Conservation (phyloP, 2,888 invertebrate genomes). For the Epinotia brunnichana region DNA sequence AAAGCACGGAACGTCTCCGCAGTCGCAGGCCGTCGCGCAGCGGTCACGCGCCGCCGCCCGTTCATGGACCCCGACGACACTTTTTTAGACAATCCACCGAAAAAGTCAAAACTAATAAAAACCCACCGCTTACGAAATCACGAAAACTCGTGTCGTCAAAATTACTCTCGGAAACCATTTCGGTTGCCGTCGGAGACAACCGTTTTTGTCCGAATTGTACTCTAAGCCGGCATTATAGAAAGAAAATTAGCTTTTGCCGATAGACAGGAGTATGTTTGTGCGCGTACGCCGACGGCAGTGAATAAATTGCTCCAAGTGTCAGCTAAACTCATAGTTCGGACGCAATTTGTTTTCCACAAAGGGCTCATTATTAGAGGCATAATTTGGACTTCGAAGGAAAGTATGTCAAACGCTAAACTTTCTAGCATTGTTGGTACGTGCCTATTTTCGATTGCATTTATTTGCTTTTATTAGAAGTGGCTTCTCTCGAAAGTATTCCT, state of each 20-base stretch:
- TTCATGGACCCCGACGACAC: constrained; percentile 66
- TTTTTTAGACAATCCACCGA: constrained; percentile 61
- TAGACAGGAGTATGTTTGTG: constrained; percentile 36
- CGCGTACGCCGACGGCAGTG: constrained; percentile 52
- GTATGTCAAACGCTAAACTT: constrained; percentile 51
- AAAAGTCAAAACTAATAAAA: constrained; percentile 67
- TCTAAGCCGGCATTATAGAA: constrained; percentile 48
- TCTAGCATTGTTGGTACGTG: constrained; percentile 46
- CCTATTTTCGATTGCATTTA: constrained; percentile 39
- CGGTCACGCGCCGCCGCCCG: constrained; percentile 62
- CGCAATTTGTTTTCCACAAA: constrained; percentile 63
- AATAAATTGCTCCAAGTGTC: constrained; percentile 67
- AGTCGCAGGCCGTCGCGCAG: background rate
- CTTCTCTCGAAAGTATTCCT: constrained; percentile 28
- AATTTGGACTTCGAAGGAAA: constrained; percentile 56
- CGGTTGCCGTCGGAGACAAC: constrained; percentile 31
- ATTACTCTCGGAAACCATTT: constrained; percentile 56
- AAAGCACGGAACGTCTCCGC: constrained; percentile 16
- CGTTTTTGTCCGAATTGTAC: constrained; percentile 47
- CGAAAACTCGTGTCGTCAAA: constrained; percentile 75
- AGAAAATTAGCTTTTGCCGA: constrained; percentile 35
- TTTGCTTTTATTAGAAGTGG: constrained; percentile 12
- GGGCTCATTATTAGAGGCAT: constrained; percentile 57
- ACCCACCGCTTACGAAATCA: constrained; percentile 69
- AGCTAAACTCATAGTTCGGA: constrained; percentile 65